Evolutionary conservation across 2,113 vertebrate genomes (phyloP).

Genomic region (Pollimyrus isidori): DNA sequence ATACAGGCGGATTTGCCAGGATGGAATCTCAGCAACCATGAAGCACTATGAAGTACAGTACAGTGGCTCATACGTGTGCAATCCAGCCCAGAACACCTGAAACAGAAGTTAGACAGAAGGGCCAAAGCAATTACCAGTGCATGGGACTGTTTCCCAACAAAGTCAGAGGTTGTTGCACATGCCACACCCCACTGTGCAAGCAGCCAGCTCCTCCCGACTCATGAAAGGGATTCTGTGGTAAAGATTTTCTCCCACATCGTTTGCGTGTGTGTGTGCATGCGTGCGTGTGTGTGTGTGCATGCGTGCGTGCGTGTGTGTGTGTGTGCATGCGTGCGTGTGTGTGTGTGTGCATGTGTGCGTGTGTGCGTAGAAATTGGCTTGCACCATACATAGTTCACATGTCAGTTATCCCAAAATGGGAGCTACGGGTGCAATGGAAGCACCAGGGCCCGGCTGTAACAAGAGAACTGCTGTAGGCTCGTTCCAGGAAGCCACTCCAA

Average conservation of each 20-base stretch:
- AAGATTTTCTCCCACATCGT: background rate
- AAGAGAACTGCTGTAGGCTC: background rate
- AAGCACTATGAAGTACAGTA: too few species aligned
- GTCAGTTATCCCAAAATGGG: background rate
- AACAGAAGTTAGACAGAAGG: background rate
- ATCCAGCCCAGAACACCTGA: background rate
- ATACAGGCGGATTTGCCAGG: background rate
- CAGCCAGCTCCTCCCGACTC: background rate
- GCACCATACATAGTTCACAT: background rate
- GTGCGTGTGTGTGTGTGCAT: background rate
- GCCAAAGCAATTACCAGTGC: background rate
- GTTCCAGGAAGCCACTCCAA: background rate
- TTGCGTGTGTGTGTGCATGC: background rate
- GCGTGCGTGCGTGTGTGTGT: background rate
- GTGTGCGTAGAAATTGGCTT: background rate
- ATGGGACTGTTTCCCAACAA: background rate
- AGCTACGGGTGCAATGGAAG: background rate
- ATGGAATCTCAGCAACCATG: background rate
- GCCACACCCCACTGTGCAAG: background rate
- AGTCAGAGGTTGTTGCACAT: background rate
- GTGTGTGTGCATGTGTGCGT: background rate
- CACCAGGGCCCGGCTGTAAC: background rate
- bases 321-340: background rate
- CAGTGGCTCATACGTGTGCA: background rate
- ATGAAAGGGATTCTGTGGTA: background rate